phyloP scores from a whole-genome alignment of 2,113 vertebrate genomes.

The Mirounga angustirostris region DNA sequence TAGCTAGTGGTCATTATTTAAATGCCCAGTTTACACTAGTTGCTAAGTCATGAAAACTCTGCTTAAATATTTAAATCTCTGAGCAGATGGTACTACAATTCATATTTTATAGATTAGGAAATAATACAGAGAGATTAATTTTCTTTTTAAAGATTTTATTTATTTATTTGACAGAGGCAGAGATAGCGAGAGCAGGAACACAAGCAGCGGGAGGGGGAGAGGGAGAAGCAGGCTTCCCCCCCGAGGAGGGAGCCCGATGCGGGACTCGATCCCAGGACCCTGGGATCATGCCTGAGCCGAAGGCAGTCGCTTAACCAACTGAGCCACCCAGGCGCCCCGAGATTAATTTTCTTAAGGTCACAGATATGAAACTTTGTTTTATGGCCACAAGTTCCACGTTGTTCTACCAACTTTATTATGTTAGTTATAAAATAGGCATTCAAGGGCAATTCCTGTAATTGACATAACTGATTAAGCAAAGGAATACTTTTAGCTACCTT shows the following conservation, averaged over 20 bases:
- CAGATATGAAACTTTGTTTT: slow-evolving; percentile 45
- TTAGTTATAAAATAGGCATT: not conserved
- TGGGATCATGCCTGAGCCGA: too few relatives aligned
- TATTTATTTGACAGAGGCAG: too few relatives aligned
- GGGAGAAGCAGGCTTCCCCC: too few relatives aligned
- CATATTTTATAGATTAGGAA: slow-evolving; percentile 9
- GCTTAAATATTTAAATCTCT: slow-evolving; percentile 43
- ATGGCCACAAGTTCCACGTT: not conserved
- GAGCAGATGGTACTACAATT: not conserved
- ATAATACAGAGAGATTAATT: slow-evolving; percentile 18
- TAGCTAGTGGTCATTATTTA: not conserved
- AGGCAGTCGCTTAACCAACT: too few relatives aligned
- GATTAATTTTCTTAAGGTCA: slow-evolving; percentile 12
- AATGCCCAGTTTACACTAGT: slow-evolving; percentile 18
- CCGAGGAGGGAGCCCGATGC: too few relatives aligned
- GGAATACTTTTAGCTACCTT: not conserved
- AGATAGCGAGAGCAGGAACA: too few relatives aligned
- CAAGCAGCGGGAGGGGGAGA: too few relatives aligned
- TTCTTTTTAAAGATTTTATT: not conserved
- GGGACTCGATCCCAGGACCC: too few relatives aligned
- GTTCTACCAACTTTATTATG: slow-evolving; percentile 4
- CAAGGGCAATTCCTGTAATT: not conserved
- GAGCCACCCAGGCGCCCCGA: not conserved
- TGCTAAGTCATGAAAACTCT: not conserved
- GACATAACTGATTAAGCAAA: not conserved